Base-by-base conservation (phyloP, 2,888 invertebrate genomes). In the Allolobophora icterica region DNA sequence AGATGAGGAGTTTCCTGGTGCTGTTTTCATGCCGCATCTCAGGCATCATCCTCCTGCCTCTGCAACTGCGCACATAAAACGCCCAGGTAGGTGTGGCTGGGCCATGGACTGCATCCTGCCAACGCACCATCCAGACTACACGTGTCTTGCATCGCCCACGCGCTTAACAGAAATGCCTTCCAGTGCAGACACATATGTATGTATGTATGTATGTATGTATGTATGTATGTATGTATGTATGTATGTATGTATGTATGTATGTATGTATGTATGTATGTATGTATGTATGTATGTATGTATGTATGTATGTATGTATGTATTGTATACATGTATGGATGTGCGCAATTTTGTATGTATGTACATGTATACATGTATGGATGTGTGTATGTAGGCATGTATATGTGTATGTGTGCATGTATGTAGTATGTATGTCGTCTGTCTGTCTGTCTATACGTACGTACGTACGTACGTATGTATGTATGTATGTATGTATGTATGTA, bases 231-330 rank as follows among this genome's bases (percentile, higher is more conserved):
- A 38, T 38, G 38, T 38, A 38, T 35, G 6, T 33, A 34, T 89
- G 33, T 89, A 34, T 89, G 89, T 89, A 34, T 89, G 89, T 89
- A 33, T 89, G 89, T 89, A 33, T 87, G 24, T 87, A 35, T 87
- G 38, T 87, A 35, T 87, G 24, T 87, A 35, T 87, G 24, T 87
- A 35, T 87, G 24, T 87, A 35, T 87, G 34, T 84, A 87, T 87
- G 24, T 87, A 87, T 87, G 38, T 30, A 87, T 87, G 24, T 35
- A 87, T 87, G 38, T 87, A 87, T 87, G 38, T 87, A 87, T 35
- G 38, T 87, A 87, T 87, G 38, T 87, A 87, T 87, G 38, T 87
- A 87, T 87, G 38, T 87, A 87, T 87, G 38, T 87, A 35, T 87
- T 8, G 38, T 87, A 87, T 87, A 5, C 17, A 87, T 87, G 38